Evolutionary conservation across 2,797 vertebrate genomes (phyloP), one percentile per base, ranked within the genome.

Genomic region (Rhinella marina): DNA sequence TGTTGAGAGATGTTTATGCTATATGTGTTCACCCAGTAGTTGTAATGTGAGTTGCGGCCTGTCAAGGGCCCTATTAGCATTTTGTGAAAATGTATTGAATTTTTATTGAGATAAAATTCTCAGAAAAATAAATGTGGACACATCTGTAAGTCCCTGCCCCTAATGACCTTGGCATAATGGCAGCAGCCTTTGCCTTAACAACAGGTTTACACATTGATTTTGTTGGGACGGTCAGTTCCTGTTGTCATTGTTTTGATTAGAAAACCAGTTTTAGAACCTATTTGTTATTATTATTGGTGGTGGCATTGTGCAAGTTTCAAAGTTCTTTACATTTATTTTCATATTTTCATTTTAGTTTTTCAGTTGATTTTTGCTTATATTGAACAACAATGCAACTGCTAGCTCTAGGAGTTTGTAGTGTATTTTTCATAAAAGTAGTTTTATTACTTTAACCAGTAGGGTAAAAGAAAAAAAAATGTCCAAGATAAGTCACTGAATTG

Each of bases 361-460:
- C 14, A 27, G 14, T 54, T 64, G 68, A 10, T 54, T 70, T 82
- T 41, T 16, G 16, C 59, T 52, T 13, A 50, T 52, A 48, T 83
- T 23, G 8, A 70, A 41, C 3, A 56, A n/a, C 59, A 25, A 72
- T 56, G 7, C n/a, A 68, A 27, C n/a, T 54, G 14, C 19, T 70
- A 66, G 70, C 81, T 66, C 64, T 70, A 72, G 81, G 81, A 83
- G 16, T 83, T 83, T 83, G n/a, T 66, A 56, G 25, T 29, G 25
- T 83, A 32, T 2, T 29, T 83, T 72, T 83, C 81, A 82, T 68
- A 82, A 82, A 82, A 70, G 62, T 68, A 70, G 64, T 25, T 72
- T 83, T 83, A 83, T 70, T 83, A 72, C 66, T 70, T 70, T 83
- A 83, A 83, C 66, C 81, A 83, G 11, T 83, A 72, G 81, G n/a